phyloP scores from a whole-genome alignment of 2,113 vertebrate genomes.

The Gobio gobio region DNA sequence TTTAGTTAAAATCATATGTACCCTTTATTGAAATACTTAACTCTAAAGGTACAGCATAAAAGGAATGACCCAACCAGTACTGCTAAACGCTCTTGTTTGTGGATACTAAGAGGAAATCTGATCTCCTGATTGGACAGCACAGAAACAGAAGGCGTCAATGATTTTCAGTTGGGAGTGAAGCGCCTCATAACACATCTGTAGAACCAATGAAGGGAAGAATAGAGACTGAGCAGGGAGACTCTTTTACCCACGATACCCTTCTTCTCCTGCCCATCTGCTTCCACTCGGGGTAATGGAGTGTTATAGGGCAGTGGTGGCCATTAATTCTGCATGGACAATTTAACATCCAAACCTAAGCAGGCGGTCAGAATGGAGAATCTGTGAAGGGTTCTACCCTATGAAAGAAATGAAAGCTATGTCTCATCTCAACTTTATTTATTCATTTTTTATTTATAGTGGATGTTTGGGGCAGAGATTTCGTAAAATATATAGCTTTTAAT shows the following conservation, averaged over 20 bases:
- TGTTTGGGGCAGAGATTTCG: not conserved
- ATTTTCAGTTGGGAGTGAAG: slow-evolving; percentile 53
- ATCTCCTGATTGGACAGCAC: slow-evolving; percentile 32
- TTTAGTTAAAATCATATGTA: not conserved
- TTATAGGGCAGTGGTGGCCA: slow-evolving; percentile 49
- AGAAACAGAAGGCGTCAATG: slow-evolving; percentile 40
- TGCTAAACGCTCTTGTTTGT: not conserved
- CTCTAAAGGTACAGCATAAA: not conserved
- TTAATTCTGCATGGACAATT: slow-evolving; percentile 53
- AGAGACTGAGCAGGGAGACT: slow-evolving; percentile 47
- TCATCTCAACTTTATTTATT: slow-evolving; percentile 4
- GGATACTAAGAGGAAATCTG: slow-evolving; percentile 4
- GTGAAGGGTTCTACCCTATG: not conserved
- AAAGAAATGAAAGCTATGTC: not conserved
- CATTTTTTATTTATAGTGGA: not conserved
- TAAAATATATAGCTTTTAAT: not conserved
- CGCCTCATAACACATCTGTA: slow-evolving; percentile 46
- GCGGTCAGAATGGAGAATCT: slow-evolving; percentile 18
- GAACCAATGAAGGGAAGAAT: slow-evolving; percentile 44
- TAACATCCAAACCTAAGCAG: slow-evolving; percentile 52
- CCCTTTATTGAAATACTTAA: not conserved
- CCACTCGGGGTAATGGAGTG: slow-evolving; percentile 50
- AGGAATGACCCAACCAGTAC: not conserved
- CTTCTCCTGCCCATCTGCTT: slow-evolving; percentile 44
- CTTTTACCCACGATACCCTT: slow-evolving; percentile 49